These are phyloP conservation scores for Cranoglanis bouderius DNA, from an alignment of 2,113 vertebrate species.

Conservation along the genomic window DNA sequence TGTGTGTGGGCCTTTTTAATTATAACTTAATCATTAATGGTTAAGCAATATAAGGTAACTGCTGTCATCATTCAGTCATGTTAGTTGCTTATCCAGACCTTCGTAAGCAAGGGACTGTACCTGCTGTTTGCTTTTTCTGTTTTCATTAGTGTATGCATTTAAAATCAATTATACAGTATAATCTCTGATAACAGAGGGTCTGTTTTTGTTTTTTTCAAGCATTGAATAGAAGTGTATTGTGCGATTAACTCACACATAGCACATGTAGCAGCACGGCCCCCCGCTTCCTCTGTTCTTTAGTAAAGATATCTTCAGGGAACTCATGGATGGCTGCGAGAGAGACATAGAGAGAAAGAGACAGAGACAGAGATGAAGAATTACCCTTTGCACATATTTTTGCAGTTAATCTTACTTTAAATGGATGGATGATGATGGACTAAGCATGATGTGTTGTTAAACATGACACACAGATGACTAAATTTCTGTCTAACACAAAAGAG, in stretches of 20 bases:
- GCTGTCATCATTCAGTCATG: not conserved
- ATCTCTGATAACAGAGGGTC: conserved; percentile 4
- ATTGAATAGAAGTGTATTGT: conserved; percentile 20
- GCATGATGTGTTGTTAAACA: not conserved
- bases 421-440: not conserved
- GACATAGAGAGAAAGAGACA: conserved; percentile 8
- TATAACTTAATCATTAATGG: not conserved
- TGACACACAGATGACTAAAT: not conserved
- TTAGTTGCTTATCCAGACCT: not conserved
- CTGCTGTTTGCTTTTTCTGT: not conserved
- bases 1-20: too few relatives aligned
- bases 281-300: conserved; percentile 71
- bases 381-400: not conserved
- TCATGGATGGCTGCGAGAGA: conserved; percentile 72
- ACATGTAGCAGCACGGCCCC: conserved; percentile 75
- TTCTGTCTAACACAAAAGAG: not conserved
- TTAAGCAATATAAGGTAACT: too few relatives aligned
- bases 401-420: not conserved
- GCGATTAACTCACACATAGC: conserved; percentile 71
- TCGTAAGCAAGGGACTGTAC: not conserved
- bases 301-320: conserved; percentile 78
- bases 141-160: not conserved
- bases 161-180: not conserved
- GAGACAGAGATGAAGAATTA: not conserved
- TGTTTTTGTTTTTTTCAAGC: not conserved